Evolutionary conservation across 1,140 invertebrate species (phyloP), one percentile per base, ranked within the genome.

Genomic region (Cephus cinctus): DNA sequence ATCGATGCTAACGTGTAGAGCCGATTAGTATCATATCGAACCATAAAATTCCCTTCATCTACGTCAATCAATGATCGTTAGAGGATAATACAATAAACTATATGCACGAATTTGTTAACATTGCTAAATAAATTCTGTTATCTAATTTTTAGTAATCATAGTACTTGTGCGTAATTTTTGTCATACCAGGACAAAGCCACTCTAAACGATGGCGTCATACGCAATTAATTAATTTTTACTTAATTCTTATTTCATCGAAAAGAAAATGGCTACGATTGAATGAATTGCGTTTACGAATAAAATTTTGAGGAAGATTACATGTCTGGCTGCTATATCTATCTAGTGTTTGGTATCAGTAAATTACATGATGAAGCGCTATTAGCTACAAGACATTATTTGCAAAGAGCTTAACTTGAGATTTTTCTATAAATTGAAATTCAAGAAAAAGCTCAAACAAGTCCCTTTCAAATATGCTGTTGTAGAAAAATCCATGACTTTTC

Each of bases 101-200:
- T 57, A 58, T 56, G 5, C 45, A 57, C 38, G 40, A 47, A 54
- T 50, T 50, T 2, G 15, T 57, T 52, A 59, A 63, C 52, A 50
- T 41, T 25, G n/a, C 23, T 47, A 42, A 58, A 56, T 42, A 47
- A 63, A 55, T 16, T 20, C 12, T 47, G n/a, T 12, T 23, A 12
- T 46, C 15, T 22, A 6, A 4, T 43, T 50, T 31, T 5, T 47
- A 46, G 32, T 45, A 47, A 12, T 55, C 22, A 14, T 44, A 48
- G 30, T 21, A 22, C 46, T 64, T 64, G 55, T 64, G 55, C 62
- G 54, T 60, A 45, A 27, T 32, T 43, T 18, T 30, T 20, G 23
- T 31, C 20, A 15, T 18, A n/a, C 11, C 11, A 5, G 12, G 25
- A 41, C 18, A 19, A 40, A 42, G 43, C 5, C 9, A 18, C 22